Evolutionary conservation across 2,113 vertebrate genomes (phyloP).

Genomic region (Protobothrops mucrosquamatus): DNA sequence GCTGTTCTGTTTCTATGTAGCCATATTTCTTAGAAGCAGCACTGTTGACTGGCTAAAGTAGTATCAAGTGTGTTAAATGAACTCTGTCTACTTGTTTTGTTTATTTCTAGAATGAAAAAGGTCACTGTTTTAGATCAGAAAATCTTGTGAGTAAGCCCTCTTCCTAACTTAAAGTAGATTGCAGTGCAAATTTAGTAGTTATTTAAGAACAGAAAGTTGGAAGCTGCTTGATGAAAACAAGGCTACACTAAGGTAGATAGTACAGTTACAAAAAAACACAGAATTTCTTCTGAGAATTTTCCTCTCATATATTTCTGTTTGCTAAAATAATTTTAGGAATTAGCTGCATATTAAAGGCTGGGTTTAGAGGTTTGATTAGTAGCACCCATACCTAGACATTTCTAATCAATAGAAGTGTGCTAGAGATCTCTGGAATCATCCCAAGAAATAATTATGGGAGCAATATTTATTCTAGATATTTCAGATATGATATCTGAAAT

Average conservation of each 20-base stretch:
- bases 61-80: not conserved
- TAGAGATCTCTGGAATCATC: not conserved
- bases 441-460: not conserved
- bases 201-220: not conserved
- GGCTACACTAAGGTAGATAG: not conserved
- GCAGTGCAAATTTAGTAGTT: not conserved
- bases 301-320: not conserved
- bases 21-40: not conserved
- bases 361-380: not conserved
- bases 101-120: not conserved
- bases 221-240: not conserved
- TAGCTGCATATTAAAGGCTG: not conserved
- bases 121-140: not conserved
- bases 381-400: too few relatives aligned
- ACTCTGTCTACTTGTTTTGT: not conserved
- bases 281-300: not conserved
- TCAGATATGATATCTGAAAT: not conserved
- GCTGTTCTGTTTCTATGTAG: not conserved
- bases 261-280: not conserved
- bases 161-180: not conserved
- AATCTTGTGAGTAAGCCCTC: not conserved
- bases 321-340: not conserved
- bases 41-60: not conserved
- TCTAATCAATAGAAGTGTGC: not conserved
- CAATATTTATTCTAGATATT: not conserved